Percentiles rank a stretch among this genome's conserved stretches.
Conservation (phyloP, 2,797 vertebrate genomes). For the Phalloptychus januarius region DNA sequence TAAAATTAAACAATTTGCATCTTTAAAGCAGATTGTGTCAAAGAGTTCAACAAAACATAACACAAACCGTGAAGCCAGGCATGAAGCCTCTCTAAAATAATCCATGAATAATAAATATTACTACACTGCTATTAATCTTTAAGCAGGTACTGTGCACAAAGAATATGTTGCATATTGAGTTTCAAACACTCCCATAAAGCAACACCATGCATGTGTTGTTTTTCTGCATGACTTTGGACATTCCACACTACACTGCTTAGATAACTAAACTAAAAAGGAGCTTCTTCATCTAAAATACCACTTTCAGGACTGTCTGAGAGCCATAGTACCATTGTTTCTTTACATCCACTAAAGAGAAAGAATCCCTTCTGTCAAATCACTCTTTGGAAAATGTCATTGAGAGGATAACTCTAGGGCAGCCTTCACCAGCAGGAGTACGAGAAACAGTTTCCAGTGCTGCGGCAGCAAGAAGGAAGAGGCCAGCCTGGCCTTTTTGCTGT, state of each 20-base stretch:
- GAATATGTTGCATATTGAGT: conserved; percentile 76
- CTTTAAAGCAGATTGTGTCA: background rate
- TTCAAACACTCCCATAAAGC: conserved; percentile 68
- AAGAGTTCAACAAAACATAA: conserved; percentile 40
- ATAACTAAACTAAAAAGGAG: background rate
- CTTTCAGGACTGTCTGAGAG: conserved; percentile 19
- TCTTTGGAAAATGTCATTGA: conserved; percentile 58
- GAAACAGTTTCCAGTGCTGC: conserved; percentile 30
- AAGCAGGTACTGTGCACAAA: conserved; percentile 75
- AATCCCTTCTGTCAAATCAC: conserved; percentile 41
- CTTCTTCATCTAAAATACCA: conserved; percentile 10
- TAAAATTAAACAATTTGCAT: background rate
- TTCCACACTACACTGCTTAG: background rate
- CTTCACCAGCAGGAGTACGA: background rate
- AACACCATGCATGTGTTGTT: conserved; percentile 47
- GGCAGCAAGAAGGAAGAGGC: conserved; percentile 2
- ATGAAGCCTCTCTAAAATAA: conserved; percentile 71
- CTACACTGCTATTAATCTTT: conserved; percentile 84
- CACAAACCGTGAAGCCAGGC: conserved; percentile 57
- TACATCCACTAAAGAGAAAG: conserved; percentile 30
- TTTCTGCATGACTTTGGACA: conserved; percentile 51
- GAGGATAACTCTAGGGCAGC: conserved; percentile 26
- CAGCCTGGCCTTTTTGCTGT: conserved; percentile 10
- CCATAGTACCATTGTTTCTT: conserved; percentile 17
- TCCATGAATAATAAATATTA: conserved; percentile 84